These are phyloP conservation scores for Thaleichthys pacificus DNA, from an alignment of 2,797 vertebrate species.

Conservation along the genomic window DNA sequence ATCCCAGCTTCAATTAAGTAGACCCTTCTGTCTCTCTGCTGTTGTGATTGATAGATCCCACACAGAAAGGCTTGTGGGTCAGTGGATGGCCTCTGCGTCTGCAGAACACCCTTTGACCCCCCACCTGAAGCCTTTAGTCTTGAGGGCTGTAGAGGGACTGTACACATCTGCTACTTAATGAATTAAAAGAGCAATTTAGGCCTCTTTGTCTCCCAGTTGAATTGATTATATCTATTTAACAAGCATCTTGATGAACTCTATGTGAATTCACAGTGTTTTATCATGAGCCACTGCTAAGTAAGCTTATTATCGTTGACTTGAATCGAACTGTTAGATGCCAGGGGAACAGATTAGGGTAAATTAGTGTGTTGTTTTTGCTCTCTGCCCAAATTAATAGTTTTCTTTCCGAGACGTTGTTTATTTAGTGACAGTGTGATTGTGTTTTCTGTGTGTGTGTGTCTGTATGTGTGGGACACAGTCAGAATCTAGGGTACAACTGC, in stretches of 20 bases:
- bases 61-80: conserved; percentile 43
- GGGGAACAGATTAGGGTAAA: conserved; percentile 50
- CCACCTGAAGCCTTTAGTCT: conserved; percentile 49
- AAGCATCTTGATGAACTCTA: conserved; percentile 60
- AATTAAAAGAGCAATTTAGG: conserved; percentile 73
- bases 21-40: conserved; percentile 38
- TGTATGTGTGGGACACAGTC: conserved; percentile 15
- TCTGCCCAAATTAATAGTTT: conserved; percentile 12
- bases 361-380: conserved; percentile 46
- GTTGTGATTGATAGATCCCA: conserved; percentile 63
- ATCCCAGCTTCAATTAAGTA: conserved; percentile 66
- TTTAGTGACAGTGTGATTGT: too few relatives aligned
- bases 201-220: conserved; percentile 54
- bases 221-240: conserved; percentile 71
- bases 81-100: conserved; percentile 48
- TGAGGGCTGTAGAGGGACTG: conserved; percentile 58
- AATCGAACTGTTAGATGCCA: conserved; percentile 44
- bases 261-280: conserved; percentile 54
- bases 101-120: conserved; percentile 58
- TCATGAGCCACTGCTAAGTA: conserved; percentile 57
- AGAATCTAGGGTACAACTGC: too few relatives aligned
- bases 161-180: conserved; percentile 73
- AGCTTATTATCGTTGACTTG: conserved; percentile 65
- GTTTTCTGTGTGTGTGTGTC: not conserved
- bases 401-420: too few relatives aligned